Evolutionary conservation across 2,113 vertebrate genomes (phyloP).

Genomic region (Glareola pratincola): DNA sequence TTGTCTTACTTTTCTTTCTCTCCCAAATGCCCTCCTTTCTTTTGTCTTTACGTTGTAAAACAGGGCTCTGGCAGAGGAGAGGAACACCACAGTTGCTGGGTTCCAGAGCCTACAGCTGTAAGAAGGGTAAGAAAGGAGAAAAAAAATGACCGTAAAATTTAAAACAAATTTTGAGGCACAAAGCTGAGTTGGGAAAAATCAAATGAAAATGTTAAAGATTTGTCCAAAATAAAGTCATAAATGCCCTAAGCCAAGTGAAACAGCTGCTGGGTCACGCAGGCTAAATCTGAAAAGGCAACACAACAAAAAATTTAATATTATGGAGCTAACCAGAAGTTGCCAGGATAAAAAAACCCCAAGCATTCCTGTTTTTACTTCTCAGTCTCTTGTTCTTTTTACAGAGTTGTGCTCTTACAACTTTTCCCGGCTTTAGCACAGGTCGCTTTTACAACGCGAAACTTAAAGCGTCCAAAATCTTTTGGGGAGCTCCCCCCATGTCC

Average conservation of each 20-base stretch:
- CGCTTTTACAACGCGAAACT: background rate
- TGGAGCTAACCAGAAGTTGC: slow-evolving; percentile 46
- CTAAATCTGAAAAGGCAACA: slow-evolving; percentile 66
- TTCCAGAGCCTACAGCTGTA: slow-evolving; percentile 73
- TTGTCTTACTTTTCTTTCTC: background rate
- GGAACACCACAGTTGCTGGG: slow-evolving; percentile 41
- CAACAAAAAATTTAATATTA: slow-evolving; percentile 48
- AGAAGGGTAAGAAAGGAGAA: background rate
- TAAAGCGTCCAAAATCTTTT: background rate
- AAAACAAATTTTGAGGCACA: slow-evolving; percentile 80
- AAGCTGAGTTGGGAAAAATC: slow-evolving; percentile 73
- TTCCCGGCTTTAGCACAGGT: background rate
- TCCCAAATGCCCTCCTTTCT: slow-evolving; percentile 8
- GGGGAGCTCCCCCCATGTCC: background rate
- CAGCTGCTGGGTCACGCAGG: slow-evolving; percentile 76
- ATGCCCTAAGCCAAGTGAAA: slow-evolving; percentile 72
- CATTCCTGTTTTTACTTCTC: background rate
- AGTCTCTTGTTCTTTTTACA: background rate
- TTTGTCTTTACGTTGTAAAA: slow-evolving; percentile 34
- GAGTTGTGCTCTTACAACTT: background rate
- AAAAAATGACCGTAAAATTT: slow-evolving; percentile 74
- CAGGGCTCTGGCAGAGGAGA: slow-evolving; percentile 14
- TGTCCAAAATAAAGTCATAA: slow-evolving; percentile 83
- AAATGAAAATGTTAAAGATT: slow-evolving; percentile 78
- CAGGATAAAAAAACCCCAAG: background rate